A percentile compares a stretch with the other conserved stretches of the same genome.
These are phyloP conservation scores for Asobara japonica DNA, from an alignment of 1,140 invertebrate genomes.

Conservation along the genomic window DNA sequence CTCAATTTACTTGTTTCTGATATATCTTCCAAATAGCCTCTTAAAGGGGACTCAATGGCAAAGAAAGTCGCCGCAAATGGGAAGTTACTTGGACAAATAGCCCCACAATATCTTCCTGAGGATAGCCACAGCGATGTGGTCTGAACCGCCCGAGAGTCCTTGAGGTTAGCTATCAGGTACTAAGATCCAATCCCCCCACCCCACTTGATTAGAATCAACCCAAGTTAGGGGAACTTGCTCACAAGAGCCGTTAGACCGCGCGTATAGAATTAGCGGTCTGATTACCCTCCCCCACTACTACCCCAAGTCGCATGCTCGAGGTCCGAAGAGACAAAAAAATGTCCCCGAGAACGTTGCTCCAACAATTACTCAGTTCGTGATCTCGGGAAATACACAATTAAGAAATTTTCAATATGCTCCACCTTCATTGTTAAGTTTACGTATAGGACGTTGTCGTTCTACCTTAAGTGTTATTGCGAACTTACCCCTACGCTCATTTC, in stretches of 20 bases:
- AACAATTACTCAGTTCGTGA: too few species aligned
- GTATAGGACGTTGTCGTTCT: too few species aligned
- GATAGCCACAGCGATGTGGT: neutral
- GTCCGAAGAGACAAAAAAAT: too few species aligned
- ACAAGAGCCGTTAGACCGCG: constrained; percentile 19
- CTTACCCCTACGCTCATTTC: too few species aligned
- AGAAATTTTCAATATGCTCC: too few species aligned
- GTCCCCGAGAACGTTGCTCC: too few species aligned
- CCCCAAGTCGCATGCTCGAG: neutral
- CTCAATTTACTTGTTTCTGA: too few species aligned
- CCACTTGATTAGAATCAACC: constrained; percentile 6
- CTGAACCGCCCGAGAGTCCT: neutral
- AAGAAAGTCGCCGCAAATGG: neutral
- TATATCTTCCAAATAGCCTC: too few species aligned
- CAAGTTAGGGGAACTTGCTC: constrained; percentile 13
- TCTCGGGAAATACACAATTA: too few species aligned
- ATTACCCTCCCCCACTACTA: neutral
- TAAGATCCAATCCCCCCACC: neutral
- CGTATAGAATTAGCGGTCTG: constrained; percentile 19
- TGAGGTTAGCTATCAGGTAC: neutral
- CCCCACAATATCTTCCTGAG: neutral
- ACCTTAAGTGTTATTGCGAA: too few species aligned
- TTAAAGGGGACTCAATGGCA: neutral
- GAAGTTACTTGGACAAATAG: neutral
- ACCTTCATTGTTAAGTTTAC: too few species aligned